Conservation (phyloP, 2,888 invertebrate species). For the Stratiomys singularior region DNA sequence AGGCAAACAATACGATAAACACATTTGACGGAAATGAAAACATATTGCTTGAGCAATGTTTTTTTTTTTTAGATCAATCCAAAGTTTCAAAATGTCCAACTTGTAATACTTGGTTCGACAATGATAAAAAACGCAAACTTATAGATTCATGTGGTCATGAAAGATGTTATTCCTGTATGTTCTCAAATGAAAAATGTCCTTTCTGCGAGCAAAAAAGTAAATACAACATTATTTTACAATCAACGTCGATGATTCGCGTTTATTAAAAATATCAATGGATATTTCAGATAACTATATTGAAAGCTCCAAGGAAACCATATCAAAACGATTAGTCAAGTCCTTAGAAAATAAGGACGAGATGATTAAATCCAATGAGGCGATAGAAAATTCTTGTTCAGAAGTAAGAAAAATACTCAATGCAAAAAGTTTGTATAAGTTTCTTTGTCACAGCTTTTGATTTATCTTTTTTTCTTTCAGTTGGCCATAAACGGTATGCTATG, state of each 20-base stretch:
- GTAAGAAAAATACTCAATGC: background rate
- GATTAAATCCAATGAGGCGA: conserved; percentile 4
- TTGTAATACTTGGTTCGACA: conserved; percentile 94
- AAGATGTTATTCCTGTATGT: conserved; percentile 94
- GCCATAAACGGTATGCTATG: too few species aligned
- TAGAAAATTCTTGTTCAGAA: conserved; percentile 29
- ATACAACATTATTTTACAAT: background rate
- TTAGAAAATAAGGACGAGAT: conserved; percentile 46
- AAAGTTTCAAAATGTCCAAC: conserved; percentile 81
- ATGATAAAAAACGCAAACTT: conserved; percentile 93
- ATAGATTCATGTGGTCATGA: conserved; percentile 97
- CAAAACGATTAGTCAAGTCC: conserved; percentile 46
- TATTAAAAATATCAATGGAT: too few species aligned
- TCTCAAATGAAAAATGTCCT: conserved; percentile 91
- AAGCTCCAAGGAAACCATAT: conserved; percentile 30
- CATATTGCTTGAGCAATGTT: too few species aligned
- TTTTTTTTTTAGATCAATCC: too few species aligned
- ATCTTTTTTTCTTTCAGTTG: too few species aligned
- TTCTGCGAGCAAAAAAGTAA: conserved; percentile 70
- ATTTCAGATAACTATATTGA: background rate
- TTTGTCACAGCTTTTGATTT: background rate
- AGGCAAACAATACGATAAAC: too few species aligned
- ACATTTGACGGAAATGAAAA: too few species aligned
- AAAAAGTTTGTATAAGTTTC: background rate
- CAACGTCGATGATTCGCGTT: background rate